Percentiles rank a stretch among this genome's conserved stretches.
Evolutionary conservation across 2,113 vertebrate genomes (phyloP).

Genomic region (Anoura caudifer): DNA sequence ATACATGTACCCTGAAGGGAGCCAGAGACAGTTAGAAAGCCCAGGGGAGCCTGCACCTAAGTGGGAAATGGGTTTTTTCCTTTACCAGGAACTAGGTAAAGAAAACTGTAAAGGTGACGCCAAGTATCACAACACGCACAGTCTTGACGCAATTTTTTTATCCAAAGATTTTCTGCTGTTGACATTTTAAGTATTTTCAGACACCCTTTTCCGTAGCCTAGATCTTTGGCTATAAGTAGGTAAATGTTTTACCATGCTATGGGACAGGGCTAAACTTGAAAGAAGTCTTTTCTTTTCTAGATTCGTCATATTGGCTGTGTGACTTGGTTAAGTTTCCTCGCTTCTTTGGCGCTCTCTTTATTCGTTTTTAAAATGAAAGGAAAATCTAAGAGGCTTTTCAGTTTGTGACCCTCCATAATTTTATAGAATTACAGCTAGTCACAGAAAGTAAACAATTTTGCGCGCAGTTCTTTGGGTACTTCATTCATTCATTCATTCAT

Average conservation of each 20-base stretch:
- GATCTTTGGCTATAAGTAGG: not conserved
- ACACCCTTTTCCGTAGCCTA: not conserved
- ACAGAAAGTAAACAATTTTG: not conserved
- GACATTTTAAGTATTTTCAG: not conserved
- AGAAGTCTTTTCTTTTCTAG: not conserved
- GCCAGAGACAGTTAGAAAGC: not conserved
- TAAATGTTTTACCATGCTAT: not conserved
- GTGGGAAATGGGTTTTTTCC: not conserved
- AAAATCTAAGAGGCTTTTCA: not conserved
- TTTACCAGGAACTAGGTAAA: not conserved
- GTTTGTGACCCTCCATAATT: not conserved
- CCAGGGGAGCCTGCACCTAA: not conserved
- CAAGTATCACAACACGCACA: not conserved
- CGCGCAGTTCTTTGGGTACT: not conserved
- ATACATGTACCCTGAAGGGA: not conserved
- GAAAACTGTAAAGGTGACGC: not conserved
- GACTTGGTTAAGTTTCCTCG: not conserved
- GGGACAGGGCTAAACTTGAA: not conserved
- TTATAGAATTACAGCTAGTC: not conserved
- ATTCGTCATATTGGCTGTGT: not conserved
- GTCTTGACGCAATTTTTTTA: not conserved
- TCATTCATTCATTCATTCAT: not conserved
- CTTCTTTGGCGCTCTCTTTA: not conserved
- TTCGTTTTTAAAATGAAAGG: slow-evolving; percentile 24
- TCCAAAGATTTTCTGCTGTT: not conserved